These are phyloP conservation scores for Lutraria rhynchaena DNA, from an alignment of 1,140 invertebrate genomes.

Conservation along the genomic window DNA sequence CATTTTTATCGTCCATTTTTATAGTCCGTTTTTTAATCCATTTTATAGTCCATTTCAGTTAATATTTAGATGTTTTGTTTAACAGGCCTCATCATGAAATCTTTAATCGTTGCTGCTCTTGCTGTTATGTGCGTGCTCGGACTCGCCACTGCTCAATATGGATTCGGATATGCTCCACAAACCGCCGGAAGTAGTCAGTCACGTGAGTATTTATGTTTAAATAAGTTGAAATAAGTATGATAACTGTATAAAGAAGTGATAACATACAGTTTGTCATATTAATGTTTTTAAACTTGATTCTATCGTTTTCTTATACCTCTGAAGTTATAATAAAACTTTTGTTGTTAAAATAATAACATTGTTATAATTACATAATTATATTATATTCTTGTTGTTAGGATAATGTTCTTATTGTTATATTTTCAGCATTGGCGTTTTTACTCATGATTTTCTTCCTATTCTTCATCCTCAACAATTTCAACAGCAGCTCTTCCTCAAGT, in stretches of 20 bases:
- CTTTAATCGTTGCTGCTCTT: slow-evolving; percentile 31
- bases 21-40: too few relatives aligned
- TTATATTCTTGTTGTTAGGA: background rate
- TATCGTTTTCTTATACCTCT: background rate
- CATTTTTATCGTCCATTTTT: too few relatives aligned
- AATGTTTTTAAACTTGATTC: background rate
- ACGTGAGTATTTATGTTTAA: too few relatives aligned
- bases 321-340: background rate
- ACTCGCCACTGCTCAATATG: slow-evolving; percentile 17
- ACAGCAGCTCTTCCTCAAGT: background rate
- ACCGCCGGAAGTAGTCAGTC: background rate
- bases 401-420: background rate
- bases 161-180: background rate
- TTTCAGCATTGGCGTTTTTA: slow-evolving; percentile 4
- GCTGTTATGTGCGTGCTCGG: slow-evolving; percentile 39
- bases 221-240: too few relatives aligned
- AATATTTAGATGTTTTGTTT: too few relatives aligned
- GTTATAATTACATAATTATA: background rate
- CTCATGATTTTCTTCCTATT: slow-evolving; percentile 1
- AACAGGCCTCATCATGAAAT: slow-evolving; percentile 28
- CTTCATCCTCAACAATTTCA: background rate
- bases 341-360: background rate
- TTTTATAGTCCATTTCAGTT: too few relatives aligned
- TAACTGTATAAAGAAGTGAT: background rate
- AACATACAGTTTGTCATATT: background rate